Evolutionary conservation across 2,797 vertebrate genomes (phyloP).

Genomic region (Orestias chungarensis): DNA sequence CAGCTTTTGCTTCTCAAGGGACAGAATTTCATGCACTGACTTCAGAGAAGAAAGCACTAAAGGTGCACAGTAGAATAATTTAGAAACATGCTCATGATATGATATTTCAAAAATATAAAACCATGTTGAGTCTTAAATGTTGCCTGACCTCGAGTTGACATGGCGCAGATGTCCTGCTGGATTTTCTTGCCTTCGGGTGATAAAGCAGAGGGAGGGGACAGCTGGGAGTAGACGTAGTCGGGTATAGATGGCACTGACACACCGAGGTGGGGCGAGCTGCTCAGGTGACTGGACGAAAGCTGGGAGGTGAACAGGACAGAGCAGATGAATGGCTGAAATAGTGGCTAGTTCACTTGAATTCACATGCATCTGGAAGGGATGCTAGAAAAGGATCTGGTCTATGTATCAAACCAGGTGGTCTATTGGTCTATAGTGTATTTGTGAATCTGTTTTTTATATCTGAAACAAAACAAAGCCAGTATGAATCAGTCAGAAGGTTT

Average conservation of each 20-base stretch:
- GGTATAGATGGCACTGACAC: constrained; percentile 90
- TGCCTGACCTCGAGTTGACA: constrained; percentile 87
- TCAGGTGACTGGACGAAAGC: constrained; percentile 82
- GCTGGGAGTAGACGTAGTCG: constrained; percentile 84
- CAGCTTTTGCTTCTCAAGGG: constrained; percentile 83
- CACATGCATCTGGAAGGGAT: background rate
- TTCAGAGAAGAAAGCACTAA: constrained; percentile 82
- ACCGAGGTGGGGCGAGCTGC: constrained; percentile 75
- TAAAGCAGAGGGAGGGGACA: constrained; percentile 69
- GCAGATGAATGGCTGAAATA: background rate
- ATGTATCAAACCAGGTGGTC: background rate
- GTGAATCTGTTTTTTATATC: background rate
- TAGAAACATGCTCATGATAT: background rate
- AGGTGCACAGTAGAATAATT: background rate
- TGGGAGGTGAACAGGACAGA: constrained; percentile 36
- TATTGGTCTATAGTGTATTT: background rate
- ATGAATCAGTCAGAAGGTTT: background rate
- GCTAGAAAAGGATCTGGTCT: background rate
- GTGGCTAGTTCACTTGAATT: background rate
- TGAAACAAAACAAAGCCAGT: background rate
- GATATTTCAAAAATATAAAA: background rate
- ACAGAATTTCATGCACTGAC: constrained; percentile 85
- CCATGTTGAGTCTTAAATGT: background rate
- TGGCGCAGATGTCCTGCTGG: constrained; percentile 89
- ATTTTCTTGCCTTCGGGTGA: constrained; percentile 82